These are phyloP conservation scores for Gallinago jamesoni DNA, from an alignment of 2,113 vertebrate genomes.

Conservation along the genomic window DNA sequence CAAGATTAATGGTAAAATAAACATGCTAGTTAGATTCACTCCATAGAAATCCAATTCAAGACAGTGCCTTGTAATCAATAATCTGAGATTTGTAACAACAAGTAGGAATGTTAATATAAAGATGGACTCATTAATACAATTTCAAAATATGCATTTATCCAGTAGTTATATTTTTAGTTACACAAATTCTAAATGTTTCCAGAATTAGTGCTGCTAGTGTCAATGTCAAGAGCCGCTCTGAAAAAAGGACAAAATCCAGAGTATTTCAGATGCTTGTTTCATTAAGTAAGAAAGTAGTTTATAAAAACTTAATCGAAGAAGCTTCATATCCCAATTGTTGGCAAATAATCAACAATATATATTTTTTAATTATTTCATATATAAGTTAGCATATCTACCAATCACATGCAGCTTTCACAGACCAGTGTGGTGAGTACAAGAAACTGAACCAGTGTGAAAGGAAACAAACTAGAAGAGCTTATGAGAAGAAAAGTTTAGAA, in stretches of 20 bases:
- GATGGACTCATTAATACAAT: not conserved
- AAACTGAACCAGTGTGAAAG: not conserved
- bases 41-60: constrained; percentile 45
- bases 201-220: not conserved
- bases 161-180: not conserved
- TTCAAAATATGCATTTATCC: not conserved
- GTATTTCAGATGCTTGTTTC: not conserved
- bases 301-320: not conserved
- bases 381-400: not conserved
- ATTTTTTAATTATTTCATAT: accelerated
- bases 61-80: constrained; percentile 47
- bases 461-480: not conserved
- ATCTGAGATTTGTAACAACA: constrained; percentile 15
- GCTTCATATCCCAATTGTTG: not conserved
- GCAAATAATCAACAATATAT: not conserved
- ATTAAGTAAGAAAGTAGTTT: not conserved
- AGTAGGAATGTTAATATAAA: not conserved
- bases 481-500: not conserved
- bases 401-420: not conserved
- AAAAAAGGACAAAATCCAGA: not conserved
- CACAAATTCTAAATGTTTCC: not conserved
- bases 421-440: not conserved
- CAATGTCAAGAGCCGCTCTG: not conserved
- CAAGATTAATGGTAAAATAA: constrained; percentile 78
- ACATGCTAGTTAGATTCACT: constrained; percentile 66